Evolutionary conservation across 2,113 vertebrate genomes (phyloP), one percentile per base, ranked within the genome.

Genomic region (Protomyctophum bolini): DNA sequence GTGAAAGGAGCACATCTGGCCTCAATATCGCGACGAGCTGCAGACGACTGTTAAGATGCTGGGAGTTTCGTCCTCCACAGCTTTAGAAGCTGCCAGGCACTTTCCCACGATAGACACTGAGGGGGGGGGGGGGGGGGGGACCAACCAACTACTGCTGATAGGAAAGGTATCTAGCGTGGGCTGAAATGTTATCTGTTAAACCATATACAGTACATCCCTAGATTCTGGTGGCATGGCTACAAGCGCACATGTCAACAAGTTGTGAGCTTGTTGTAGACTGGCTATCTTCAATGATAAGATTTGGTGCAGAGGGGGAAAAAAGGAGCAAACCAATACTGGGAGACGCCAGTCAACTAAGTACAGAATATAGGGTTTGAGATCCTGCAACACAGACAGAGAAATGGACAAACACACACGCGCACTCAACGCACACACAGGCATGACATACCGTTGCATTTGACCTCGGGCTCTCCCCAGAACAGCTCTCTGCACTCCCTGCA

Each of bases 401-500:
- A 41, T 41, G 33, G 33, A 41, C 33, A 41, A 41, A 41, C 33
- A 2, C 5, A 6, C 33, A 41, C 29, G n/a, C 10, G 3, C 1
- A 15, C 45, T 8, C 8, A 28, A 15, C 8, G 9, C 9, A 10
- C 8, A 28, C 62, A 50, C 15, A 2, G n/a, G 28, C 47, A 63
- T 6, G 21, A 2, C 21, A 45, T 2, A 54, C 98, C 96, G 80
- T 77, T 90, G 87, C 98, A 99, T 81, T 96, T 92, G 79, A 95
- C 72, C 0, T 87, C 66, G 0, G 97, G 98, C 73, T 98, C 92
- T 0, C 98, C 97, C 97, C 97, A 99, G 91, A 96, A 99, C 66
- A 96, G 92, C 70, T 97, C 96, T 86, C 93, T 93, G 83, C 98
- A 99, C 80, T 99, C 95, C 1, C 83, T 93, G 89, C 98, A 99